phyloP scores from a whole-genome alignment of 2,113 vertebrate species.

The Macrotis lagotis region DNA sequence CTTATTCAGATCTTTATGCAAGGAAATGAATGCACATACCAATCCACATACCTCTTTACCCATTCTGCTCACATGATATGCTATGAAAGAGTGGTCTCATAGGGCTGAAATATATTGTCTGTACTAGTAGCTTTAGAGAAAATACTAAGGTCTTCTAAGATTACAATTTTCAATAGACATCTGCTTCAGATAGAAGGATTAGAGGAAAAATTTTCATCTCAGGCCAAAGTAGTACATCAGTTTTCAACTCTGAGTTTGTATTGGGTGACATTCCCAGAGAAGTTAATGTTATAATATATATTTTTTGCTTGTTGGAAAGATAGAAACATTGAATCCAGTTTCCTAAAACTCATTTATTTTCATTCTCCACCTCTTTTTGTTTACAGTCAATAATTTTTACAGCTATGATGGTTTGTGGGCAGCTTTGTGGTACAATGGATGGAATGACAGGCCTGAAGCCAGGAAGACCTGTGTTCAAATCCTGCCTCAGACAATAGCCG shows the following conservation, averaged over 20 bases:
- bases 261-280: conserved; percentile 62
- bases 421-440: neutral
- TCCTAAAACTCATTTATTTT: conserved; percentile 68
- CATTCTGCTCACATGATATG: neutral
- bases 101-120: conserved; percentile 19
- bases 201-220: conserved; percentile 49
- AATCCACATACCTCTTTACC: neutral
- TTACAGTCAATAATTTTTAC: conserved; percentile 64
- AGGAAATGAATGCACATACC: neutral
- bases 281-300: conserved; percentile 40
- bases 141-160: conserved; percentile 54
- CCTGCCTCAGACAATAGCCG: neutral
- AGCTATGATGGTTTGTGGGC: conserved; percentile 54
- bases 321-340: conserved; percentile 55
- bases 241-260: conserved; percentile 54
- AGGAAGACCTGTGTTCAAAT: neutral
- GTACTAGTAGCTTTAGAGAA: conserved; percentile 41
- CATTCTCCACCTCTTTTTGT: conserved; percentile 66
- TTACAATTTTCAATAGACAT: conserved; percentile 49
- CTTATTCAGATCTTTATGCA: neutral
- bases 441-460: neutral
- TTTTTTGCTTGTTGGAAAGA: conserved; percentile 40
- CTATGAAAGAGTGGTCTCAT: neutral
- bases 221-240: conserved; percentile 68
- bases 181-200: conserved; percentile 29